Conservation (phyloP, 2,888 invertebrate species). For the Diachrysia chrysitis region DNA sequence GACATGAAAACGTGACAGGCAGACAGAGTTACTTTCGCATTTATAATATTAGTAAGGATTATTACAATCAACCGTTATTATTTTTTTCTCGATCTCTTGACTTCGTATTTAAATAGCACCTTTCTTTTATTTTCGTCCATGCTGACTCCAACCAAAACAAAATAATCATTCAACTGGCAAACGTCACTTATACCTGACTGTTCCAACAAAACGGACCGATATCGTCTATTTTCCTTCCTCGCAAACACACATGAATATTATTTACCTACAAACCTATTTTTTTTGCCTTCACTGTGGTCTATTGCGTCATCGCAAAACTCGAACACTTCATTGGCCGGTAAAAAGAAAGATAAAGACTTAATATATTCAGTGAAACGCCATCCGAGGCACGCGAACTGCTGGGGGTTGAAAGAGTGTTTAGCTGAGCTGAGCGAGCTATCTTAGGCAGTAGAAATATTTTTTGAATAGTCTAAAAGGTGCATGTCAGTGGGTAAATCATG, state of each 20-base stretch:
- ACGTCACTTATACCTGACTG: neutral
- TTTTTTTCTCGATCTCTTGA: too few relatives aligned
- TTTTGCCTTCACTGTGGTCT: constrained; percentile 22
- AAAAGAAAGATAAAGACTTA: constrained; percentile 53
- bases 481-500: too few relatives aligned
- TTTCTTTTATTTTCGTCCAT: neutral
- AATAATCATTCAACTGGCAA: constrained; percentile 6
- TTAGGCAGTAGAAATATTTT: neutral
- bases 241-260: constrained; percentile 43
- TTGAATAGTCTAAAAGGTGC: neutral
- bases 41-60: too few relatives aligned
- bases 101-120: neutral
- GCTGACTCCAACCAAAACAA: constrained; percentile 5
- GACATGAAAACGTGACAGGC: too few relatives aligned
- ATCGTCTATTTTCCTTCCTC: constrained; percentile 12
- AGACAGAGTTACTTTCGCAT: too few relatives aligned
- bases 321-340: constrained; percentile 39
- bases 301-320: constrained; percentile 47
- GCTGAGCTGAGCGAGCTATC: constrained; percentile 7
- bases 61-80: too few relatives aligned
- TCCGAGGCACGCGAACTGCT: constrained; percentile 41
- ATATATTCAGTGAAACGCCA: constrained; percentile 47
- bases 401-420: constrained; percentile 8
- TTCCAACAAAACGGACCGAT: constrained; percentile 29
- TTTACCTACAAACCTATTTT: constrained; percentile 49